Conservation (phyloP, 2,888 invertebrate species). For the Charanyca ferruginea region DNA sequence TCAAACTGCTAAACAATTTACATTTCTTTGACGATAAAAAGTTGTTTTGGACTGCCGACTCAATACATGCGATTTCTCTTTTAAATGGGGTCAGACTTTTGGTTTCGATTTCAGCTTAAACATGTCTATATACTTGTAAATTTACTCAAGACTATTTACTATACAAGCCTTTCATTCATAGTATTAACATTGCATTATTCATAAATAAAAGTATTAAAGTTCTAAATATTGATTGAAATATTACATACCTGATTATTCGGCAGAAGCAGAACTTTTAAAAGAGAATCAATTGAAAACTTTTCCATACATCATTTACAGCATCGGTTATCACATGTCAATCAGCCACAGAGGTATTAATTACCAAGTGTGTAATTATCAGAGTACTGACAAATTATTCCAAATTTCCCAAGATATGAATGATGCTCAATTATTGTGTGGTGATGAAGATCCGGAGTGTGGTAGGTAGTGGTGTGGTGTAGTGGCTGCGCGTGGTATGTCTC, state of each 20-base stretch:
- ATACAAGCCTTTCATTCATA: too few relatives aligned
- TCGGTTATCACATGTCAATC: neutral
- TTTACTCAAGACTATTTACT: too few relatives aligned
- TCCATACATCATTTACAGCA: slow-evolving; percentile 17
- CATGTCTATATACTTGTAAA: too few relatives aligned
- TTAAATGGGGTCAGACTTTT: slow-evolving; percentile 26
- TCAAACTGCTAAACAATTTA: neutral
- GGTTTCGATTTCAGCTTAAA: slow-evolving; percentile 10
- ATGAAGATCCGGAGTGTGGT: neutral
- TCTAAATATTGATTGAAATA: neutral
- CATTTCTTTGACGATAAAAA: too few relatives aligned
- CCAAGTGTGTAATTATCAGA: too few relatives aligned
- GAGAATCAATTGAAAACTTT: neutral
- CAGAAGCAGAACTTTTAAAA: neutral
- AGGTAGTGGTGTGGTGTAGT: neutral
- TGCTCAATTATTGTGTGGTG: neutral
- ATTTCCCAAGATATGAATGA: too few relatives aligned
- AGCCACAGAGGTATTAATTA: neutral
- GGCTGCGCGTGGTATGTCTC: too few relatives aligned
- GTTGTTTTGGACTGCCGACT: neutral
- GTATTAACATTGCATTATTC: too few relatives aligned
- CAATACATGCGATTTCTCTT: slow-evolving; percentile 6
- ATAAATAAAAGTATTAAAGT: neutral
- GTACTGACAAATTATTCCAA: too few relatives aligned
- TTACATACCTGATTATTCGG: slow-evolving; percentile 25